Base-by-base conservation (phyloP, 37 sponge, comb jelly and placozoan genomes). In the Ianthella basta region DNA sequence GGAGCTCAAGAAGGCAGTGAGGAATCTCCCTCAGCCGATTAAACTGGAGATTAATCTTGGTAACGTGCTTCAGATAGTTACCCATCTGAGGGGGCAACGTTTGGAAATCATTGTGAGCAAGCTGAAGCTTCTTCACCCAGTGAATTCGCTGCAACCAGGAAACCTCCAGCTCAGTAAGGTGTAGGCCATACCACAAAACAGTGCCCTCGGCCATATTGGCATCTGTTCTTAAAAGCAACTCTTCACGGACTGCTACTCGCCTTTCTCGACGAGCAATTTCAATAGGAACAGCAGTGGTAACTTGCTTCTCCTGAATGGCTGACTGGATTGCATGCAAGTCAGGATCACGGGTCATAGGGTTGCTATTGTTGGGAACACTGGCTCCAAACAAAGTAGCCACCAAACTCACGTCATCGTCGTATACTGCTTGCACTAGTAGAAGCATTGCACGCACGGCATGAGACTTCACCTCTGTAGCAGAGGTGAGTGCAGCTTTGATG, bases 261-360 rank as follows among this genome's bases (percentile, higher is more conserved):
- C 81, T 72, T 19, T 72, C 64, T 8, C 90, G 59, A 35, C 89
- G 86, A 39, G 91, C 92, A 55, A 95, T 85, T 41, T 95, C 92
- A 36, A 95, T 92, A 19, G 95, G 91, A n/a, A 94, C 95, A 5
- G 91, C 91, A 14, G 95, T 91, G 19, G 84, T 79, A 12, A 94
- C 85, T 15, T 85, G 80, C 12, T 87, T 85, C 61, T 34, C 74
- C 57, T 74, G 54, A 19, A 91, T 87, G 6, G 80, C 87, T 27
- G 68, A 73, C 41, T 90, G 92, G 1, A 92, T 83, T n/a, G 72
- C 87, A 4, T 73, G 56, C 56, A 92, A 85, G 24, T 86, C 81
- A 2, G 60, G 81, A 10, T 87, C 88, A 23, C 87, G 86, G 0
- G 23, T 61, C 50, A 38, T 36, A 0, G 81, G 23, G 29, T 54